Base-by-base conservation (phyloP, 2,888 invertebrate species). In the Standfussiana lucernea region DNA sequence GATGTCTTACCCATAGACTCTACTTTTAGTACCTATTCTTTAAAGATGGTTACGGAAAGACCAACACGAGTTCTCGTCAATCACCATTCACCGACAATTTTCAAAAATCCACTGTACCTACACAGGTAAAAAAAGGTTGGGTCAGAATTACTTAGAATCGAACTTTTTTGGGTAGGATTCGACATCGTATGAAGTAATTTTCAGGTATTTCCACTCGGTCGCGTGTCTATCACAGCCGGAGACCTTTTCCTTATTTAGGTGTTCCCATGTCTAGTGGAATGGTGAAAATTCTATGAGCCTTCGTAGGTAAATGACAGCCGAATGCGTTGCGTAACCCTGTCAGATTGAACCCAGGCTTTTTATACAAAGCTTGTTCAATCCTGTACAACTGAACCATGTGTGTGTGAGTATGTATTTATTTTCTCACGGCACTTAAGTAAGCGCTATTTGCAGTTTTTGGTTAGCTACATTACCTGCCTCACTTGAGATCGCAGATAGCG, bases 401-500 rank as follows among this genome's bases (percentile, higher is more conserved):
- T 75, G 50, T 64, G 42, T 3, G 13, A 59, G 56, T 79, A 69
- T 65, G 7, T 83, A 77, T 79, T 86, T 77, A 78, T 77, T 77
- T 67, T 72, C 68, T 74, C 62, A 71, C 66, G 64, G 67, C 66
- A 74, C 81, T 74, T 73, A 75, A 8, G 50, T 40, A 65, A 74
- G n/a, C 64, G 65, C 8, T 85, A 45, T 70, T 77, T 56, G 45
- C 68, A 77, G 68, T 88, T 77, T 88, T 86, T 86, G 71, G 74
- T 80, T 73, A 69, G 72, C 77, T 74, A 75, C 73, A 69, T 83
- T 82, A 88, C 86, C 85, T 88, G 86, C 83, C 88, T 82, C 86
- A 89, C 86, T 84, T 87, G 86, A 93, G 93, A 94, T 93, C 90
- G 89, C 77, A 89, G 92, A 91, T 92, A 92, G 91, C 89, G 92